A percentile compares a stretch with the other conserved stretches of the same genome.
phyloP scores from a whole-genome alignment of 2,888 invertebrate species.

The Dione vanillae region DNA sequence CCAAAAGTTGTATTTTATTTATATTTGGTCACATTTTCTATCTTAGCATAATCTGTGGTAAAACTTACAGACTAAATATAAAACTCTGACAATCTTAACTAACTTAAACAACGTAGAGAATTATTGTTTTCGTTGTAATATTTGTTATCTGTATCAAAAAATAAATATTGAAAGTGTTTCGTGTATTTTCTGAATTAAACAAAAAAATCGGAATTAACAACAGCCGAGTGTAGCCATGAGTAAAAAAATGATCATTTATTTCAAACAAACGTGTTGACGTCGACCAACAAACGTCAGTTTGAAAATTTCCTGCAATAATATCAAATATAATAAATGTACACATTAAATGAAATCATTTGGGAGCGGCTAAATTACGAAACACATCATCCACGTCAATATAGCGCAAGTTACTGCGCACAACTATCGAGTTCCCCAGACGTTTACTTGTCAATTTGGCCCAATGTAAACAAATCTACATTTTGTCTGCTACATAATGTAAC shows the following conservation, averaged over 20 bases:
- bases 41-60: conserved; percentile 6
- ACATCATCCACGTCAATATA: background rate
- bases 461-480: too few relatives aligned
- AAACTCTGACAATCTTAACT: conserved; percentile 8
- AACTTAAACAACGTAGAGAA: conserved; percentile 15
- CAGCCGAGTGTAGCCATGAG: conserved; percentile 13
- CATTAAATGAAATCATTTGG: background rate
- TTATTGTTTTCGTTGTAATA: conserved; percentile 4
- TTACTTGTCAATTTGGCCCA: too few relatives aligned
- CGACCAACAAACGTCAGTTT: background rate
- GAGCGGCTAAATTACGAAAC: conserved; percentile 4
- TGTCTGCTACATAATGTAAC: too few relatives aligned
- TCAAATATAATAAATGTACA: conserved; percentile 3
- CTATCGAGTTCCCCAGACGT: too few relatives aligned
- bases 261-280: background rate
- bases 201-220: background rate
- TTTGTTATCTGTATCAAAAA: conserved; percentile 14
- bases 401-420: background rate
- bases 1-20: background rate
- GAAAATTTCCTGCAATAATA: conserved; percentile 15
- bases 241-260: conserved; percentile 1
- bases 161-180: conserved; percentile 22
- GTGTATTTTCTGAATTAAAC: conserved; percentile 8
- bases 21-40: conserved; percentile 17
- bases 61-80: conserved; percentile 18